Conservation (phyloP, 2,113 vertebrate species). For the Crotalus tigris region DNA sequence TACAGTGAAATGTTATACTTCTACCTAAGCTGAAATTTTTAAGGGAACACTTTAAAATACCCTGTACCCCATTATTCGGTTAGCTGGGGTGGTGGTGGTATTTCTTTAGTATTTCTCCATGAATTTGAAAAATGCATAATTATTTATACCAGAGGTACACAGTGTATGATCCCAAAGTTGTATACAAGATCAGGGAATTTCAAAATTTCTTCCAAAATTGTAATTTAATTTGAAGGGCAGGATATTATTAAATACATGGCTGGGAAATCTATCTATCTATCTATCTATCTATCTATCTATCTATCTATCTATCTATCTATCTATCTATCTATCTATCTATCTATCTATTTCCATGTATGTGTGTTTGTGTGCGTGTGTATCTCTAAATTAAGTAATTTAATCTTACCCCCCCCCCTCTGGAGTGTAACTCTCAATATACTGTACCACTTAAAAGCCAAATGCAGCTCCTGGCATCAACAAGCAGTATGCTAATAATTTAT, state of each 20-base stretch:
- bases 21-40: not conserved
- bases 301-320: too few species aligned
- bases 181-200: not conserved
- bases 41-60: not conserved
- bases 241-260: not conserved
- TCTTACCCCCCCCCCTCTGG: not conserved
- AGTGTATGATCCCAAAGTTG: not conserved
- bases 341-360: too few species aligned
- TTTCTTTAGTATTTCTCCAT: not conserved
- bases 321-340: too few species aligned
- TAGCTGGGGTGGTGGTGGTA: not conserved
- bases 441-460: not conserved
- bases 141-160: not conserved
- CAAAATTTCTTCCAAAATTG: not conserved
- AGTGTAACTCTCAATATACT: not conserved
- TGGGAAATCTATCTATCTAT: not conserved
- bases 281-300: too few species aligned
- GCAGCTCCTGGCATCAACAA: not conserved
- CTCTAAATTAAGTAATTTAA: not conserved
- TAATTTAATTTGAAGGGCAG: not conserved
- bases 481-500: not conserved
- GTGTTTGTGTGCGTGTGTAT: too few species aligned
- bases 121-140: not conserved
- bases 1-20: not conserved
- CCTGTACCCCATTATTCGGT: not conserved